Evolutionary conservation across 2,888 invertebrate species (phyloP).

Genomic region (Lasioglossum vierecki): DNA sequence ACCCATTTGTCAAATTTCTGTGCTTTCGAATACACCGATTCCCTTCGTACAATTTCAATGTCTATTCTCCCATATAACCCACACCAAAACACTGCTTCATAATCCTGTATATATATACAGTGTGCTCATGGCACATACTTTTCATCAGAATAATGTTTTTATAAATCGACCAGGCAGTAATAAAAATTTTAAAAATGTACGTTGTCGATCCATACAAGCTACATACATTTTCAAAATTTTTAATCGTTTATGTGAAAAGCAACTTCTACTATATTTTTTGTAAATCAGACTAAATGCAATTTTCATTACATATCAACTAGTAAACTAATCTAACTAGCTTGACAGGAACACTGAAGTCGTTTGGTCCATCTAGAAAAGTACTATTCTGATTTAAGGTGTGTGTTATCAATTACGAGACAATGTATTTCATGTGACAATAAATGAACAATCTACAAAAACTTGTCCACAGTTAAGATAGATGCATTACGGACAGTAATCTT

Average conservation of each 20-base stretch:
- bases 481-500: background rate
- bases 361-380: background rate
- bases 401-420: background rate
- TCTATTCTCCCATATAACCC: background rate
- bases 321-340: background rate
- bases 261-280: background rate
- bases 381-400: background rate
- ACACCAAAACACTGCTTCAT: background rate
- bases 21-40: background rate
- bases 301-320: background rate
- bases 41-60: background rate
- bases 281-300: background rate
- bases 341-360: background rate
- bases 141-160: background rate
- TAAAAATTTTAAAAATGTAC: background rate
- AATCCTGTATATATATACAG: background rate
- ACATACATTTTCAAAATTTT: background rate
- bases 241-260: background rate
- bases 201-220: background rate
- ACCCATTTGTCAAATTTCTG: background rate
- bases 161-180: background rate
- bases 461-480: background rate
- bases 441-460: background rate
- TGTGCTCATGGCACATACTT: background rate
- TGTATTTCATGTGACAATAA: background rate